Percentiles rank a stretch among this genome's conserved stretches.
These are phyloP conservation scores for Leucophenga maculata DNA, from an alignment of 2,888 invertebrate species.

Conservation along the genomic window DNA sequence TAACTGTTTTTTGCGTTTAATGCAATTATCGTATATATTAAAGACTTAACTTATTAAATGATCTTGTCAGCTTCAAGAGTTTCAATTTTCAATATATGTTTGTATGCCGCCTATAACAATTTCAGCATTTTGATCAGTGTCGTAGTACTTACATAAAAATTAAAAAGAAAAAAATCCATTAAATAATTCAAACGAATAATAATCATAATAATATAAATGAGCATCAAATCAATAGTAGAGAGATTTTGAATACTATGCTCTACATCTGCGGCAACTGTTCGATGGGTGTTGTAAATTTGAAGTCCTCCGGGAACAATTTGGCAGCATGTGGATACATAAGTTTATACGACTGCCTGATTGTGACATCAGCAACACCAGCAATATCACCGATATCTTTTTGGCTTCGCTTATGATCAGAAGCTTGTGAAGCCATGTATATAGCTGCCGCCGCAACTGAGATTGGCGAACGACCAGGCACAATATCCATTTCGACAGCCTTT, in stretches of 20 bases:
- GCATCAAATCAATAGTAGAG: slow-evolving; percentile 3
- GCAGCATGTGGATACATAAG: slow-evolving; percentile 95
- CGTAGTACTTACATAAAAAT: too few species aligned
- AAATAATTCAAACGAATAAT: too few species aligned
- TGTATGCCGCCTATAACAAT: too few species aligned
- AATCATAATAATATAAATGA: too few species aligned
- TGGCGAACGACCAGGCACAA: slow-evolving; percentile 97
- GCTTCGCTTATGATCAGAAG: slow-evolving; percentile 94
- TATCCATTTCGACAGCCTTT: slow-evolving; percentile 96
- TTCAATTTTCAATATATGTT: not conserved
- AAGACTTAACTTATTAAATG: too few species aligned
- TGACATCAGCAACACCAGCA: slow-evolving; percentile 98
- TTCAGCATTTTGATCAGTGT: too few species aligned
- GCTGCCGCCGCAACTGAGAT: slow-evolving; percentile 99
- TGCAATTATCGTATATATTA: too few species aligned
- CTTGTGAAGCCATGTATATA: slow-evolving; percentile 99
- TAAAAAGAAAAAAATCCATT: too few species aligned
- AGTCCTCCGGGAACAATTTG: slow-evolving; percentile 95
- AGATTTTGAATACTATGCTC: slow-evolving; percentile 30
- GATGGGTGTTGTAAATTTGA: slow-evolving; percentile 94
- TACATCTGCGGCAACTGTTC: slow-evolving; percentile 93
- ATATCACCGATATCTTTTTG: slow-evolving; percentile 99
- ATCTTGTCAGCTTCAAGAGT: slow-evolving; percentile 41
- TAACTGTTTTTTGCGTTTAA: slow-evolving; percentile 29
- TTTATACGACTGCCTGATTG: slow-evolving; percentile 97